These are phyloP conservation scores for Chionoecetes opilio DNA, from an alignment of 1,140 invertebrate genomes.

Conservation along the genomic window DNA sequence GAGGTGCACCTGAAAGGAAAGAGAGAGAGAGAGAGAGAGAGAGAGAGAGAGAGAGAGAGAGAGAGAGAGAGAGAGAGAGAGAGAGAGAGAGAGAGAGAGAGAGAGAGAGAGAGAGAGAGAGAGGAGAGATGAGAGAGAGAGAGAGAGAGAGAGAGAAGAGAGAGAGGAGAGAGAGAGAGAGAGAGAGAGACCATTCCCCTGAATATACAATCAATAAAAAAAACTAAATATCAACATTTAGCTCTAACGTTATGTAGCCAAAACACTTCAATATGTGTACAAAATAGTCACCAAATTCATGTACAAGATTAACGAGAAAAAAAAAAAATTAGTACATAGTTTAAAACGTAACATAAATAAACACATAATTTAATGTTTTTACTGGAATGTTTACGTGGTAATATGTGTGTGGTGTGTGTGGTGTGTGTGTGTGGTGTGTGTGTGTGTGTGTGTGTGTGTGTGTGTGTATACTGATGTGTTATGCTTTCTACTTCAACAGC, in stretches of 20 bases:
- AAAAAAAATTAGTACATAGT: not conserved
- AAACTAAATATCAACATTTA: not conserved
- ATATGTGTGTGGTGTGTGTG: not conserved
- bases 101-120: slow-evolving; percentile 21
- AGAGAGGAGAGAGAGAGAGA: not conserved
- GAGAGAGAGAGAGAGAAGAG: not conserved
- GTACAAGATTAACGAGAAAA: not conserved
- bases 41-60: slow-evolving; percentile 8
- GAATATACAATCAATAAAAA: not conserved
- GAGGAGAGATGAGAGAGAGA: not conserved
- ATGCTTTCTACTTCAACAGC: not conserved
- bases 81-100: slow-evolving; percentile 27
- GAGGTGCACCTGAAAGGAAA: not conserved
- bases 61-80: slow-evolving; percentile 14
- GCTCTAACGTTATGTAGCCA: too few relatives aligned
- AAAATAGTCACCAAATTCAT: not conserved
- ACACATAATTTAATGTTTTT: not conserved
- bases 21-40: not conserved
- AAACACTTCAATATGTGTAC: not conserved
- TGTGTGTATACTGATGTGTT: not conserved
- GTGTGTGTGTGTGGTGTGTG: not conserved
- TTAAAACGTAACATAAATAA: not conserved
- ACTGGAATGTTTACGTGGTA: too few relatives aligned
- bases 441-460: not conserved
- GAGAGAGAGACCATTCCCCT: too few relatives aligned